Conservation (phyloP, 2,113 vertebrate genomes). For the Dicaeum eximium region DNA sequence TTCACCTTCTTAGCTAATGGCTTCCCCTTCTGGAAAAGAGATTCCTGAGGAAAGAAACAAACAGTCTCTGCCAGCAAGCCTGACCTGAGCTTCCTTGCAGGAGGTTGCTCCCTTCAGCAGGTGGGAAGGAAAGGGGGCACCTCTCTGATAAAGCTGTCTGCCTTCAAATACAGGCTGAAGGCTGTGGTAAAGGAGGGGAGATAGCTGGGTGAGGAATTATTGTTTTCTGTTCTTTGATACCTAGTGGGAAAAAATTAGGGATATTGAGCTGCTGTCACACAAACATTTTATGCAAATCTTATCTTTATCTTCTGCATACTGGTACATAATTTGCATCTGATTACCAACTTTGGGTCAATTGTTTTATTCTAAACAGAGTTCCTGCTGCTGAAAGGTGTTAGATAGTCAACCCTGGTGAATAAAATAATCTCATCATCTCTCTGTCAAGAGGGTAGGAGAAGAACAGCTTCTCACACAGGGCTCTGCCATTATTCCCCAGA, state of each 20-base stretch:
- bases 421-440: neutral
- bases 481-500: neutral
- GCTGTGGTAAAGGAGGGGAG: neutral
- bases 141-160: neutral
- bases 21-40: neutral
- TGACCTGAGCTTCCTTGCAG: neutral
- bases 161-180: neutral
- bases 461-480: neutral
- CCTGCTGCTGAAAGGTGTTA: conserved; percentile 3
- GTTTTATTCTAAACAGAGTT: conserved; percentile 38
- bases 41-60: neutral
- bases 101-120: neutral
- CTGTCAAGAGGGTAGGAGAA: neutral
- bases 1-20: neutral
- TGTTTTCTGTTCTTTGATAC: neutral
- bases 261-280: conserved; percentile 1
- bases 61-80: neutral
- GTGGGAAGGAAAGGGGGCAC: neutral
- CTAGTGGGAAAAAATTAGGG: neutral
- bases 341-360: conserved; percentile 16
- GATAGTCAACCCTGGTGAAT: neutral
- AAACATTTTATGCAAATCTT: conserved; percentile 51
- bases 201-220: neutral
- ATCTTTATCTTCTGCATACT: conserved; percentile 24
- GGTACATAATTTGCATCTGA: conserved; percentile 45